Evolutionary conservation across 2,113 vertebrate species (phyloP).

Genomic region (Bagarius yarrelli): DNA sequence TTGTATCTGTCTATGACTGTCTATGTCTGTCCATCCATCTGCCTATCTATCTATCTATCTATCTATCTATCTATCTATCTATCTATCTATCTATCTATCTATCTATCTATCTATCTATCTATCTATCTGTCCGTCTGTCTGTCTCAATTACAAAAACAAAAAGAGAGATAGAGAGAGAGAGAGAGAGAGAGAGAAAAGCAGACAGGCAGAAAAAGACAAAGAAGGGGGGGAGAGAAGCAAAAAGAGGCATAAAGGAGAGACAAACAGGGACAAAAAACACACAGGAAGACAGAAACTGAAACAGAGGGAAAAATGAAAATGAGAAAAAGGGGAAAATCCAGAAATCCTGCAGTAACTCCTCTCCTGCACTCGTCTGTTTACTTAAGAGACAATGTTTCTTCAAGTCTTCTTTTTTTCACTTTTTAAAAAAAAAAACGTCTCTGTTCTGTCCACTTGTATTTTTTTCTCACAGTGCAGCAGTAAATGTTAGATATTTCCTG

Average conservation of each 20-base stretch:
- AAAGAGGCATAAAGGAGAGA: too few species aligned
- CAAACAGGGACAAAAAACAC: too few species aligned
- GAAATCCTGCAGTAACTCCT: not conserved
- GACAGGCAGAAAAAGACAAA: not conserved
- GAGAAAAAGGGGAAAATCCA: not conserved
- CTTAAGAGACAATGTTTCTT: not conserved
- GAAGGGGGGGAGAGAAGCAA: too few species aligned
- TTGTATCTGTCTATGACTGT: too few species aligned
- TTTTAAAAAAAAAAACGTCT: not conserved
- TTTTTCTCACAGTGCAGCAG: not conserved
- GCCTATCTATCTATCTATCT: too few species aligned
- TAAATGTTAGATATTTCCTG: conserved; percentile 27
- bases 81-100: not conserved
- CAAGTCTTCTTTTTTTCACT: too few species aligned
- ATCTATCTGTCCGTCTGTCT: not conserved
- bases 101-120: not conserved
- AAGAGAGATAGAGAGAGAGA: not conserved
- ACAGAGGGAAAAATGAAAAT: not conserved
- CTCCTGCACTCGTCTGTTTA: not conserved
- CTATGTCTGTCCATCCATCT: too few species aligned
- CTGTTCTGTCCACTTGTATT: not conserved
- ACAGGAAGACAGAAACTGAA: not conserved
- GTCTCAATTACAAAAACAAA: too few species aligned
- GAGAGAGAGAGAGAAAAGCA: not conserved
- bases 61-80: not conserved